phyloP scores from a whole-genome alignment of 2,797 vertebrate species.

The Sebastes steindachneri region DNA sequence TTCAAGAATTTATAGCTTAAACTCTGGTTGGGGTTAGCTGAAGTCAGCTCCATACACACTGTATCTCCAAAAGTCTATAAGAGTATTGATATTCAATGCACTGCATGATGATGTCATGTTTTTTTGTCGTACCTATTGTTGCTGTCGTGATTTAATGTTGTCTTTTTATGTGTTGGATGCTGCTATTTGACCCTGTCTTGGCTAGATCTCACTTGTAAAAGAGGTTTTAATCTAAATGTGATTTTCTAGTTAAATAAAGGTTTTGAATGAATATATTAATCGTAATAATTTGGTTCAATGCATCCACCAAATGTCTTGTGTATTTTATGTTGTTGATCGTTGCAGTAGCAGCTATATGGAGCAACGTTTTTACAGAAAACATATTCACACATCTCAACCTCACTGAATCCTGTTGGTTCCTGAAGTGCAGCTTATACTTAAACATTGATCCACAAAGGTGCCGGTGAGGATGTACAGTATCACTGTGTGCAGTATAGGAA shows the following conservation, averaged over 20 bases:
- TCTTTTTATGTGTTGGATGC: no score
- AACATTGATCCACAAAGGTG: neutral
- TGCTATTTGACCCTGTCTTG: no score
- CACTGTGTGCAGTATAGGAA: neutral
- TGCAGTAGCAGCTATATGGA: neutral
- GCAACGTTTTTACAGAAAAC: neutral
- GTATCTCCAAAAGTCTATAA: neutral
- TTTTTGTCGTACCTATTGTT: no score
- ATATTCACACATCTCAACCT: no score
- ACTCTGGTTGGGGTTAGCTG: neutral
- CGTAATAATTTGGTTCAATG: neutral
- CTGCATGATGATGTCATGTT: no score
- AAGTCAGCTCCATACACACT: neutral
- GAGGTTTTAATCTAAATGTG: rapidly evolving
- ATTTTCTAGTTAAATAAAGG: no score
- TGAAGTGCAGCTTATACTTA: neutral
- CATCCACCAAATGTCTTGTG: neutral
- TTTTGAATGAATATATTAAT: neutral
- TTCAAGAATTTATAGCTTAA: neutral
- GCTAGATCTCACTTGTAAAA: no score
- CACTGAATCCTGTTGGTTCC: neutral
- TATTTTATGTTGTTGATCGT: neutral
- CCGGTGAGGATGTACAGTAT: neutral
- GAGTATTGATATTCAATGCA: neutral
- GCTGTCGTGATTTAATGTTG: no score